Evolutionary conservation across 2,113 vertebrate genomes (phyloP).

Genomic region (Diadophis punctatus): DNA sequence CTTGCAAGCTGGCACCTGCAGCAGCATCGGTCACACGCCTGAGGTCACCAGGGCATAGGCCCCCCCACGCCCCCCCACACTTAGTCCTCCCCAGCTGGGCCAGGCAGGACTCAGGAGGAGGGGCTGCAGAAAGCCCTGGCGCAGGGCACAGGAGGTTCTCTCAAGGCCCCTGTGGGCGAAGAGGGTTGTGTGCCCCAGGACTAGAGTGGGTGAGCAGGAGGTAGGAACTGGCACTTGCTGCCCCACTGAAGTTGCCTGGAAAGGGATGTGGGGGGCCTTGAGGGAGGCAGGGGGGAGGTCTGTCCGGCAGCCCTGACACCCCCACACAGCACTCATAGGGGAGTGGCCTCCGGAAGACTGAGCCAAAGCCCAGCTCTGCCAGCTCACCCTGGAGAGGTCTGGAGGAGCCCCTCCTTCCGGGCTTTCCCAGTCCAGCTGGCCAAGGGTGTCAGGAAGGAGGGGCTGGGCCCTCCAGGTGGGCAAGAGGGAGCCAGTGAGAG

Average conservation of each 20-base stretch:
- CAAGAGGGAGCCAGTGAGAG: background rate
- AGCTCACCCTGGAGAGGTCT: background rate
- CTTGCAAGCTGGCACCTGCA: background rate
- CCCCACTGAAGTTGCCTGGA: background rate
- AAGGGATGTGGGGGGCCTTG: too few species aligned
- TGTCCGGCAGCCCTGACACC: background rate
- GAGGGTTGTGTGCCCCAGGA: background rate
- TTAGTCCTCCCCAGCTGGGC: background rate
- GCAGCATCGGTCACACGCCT: rapidly evolving
- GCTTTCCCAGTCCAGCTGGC: background rate
- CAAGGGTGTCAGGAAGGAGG: background rate
- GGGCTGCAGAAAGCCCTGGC: background rate
- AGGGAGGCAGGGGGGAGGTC: background rate
- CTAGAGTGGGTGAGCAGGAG: background rate
- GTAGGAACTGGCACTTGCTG: background rate
- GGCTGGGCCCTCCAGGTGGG: background rate
- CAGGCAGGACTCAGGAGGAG: background rate
- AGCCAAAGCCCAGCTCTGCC: background rate
- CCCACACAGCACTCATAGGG: background rate
- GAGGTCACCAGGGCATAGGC: background rate
- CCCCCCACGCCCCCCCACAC: background rate
- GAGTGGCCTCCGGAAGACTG: background rate
- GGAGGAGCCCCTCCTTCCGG: too few species aligned
- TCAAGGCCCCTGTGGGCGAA: background rate
- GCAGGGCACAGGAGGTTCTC: background rate